Conservation (phyloP, 2,113 vertebrate species). For the Laticauda colubrina region DNA sequence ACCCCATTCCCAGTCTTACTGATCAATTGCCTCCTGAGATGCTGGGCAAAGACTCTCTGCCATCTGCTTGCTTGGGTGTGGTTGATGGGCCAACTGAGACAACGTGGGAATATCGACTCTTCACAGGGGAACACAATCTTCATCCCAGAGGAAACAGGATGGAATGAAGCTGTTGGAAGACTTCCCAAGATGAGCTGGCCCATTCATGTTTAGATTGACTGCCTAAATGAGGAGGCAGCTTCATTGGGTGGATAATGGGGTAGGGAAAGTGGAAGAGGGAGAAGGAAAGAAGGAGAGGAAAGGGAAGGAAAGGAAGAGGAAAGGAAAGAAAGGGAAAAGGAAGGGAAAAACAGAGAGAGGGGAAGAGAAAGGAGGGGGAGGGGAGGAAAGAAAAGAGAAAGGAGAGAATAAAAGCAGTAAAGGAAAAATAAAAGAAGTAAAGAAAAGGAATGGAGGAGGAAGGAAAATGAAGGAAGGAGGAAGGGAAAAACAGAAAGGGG, state of each 20-base stretch:
- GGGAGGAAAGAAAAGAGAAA: too few species aligned
- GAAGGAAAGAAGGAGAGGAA: not conserved
- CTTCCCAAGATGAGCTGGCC: slow-evolving; percentile 5
- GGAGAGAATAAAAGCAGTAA: too few species aligned
- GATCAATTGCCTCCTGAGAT: not conserved
- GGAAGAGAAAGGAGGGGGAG: not conserved
- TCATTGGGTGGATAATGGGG: slow-evolving; percentile 1
- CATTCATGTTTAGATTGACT: slow-evolving; percentile 13
- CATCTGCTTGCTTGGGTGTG: not conserved
- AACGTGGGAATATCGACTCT: not conserved
- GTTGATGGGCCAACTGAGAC: not conserved
- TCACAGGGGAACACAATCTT: not conserved
- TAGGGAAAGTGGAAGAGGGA: not conserved
- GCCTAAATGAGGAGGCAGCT: slow-evolving; percentile 11
- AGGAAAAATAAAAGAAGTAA: too few species aligned
- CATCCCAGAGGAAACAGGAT: not conserved
- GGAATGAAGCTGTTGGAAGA: slow-evolving; percentile 23
- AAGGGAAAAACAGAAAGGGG: too few species aligned
- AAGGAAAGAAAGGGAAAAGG: not conserved
- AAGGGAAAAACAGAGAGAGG: not conserved
- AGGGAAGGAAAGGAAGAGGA: rapidly evolving
- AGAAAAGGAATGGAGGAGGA: too few species aligned
- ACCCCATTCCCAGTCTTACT: not conserved
- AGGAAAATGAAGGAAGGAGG: too few species aligned
- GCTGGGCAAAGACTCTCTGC: not conserved